Evolutionary conservation across 2,888 invertebrate genomes (phyloP), one percentile per base, ranked within the genome.

Genomic region (Macrosiphum euphorbiae): DNA sequence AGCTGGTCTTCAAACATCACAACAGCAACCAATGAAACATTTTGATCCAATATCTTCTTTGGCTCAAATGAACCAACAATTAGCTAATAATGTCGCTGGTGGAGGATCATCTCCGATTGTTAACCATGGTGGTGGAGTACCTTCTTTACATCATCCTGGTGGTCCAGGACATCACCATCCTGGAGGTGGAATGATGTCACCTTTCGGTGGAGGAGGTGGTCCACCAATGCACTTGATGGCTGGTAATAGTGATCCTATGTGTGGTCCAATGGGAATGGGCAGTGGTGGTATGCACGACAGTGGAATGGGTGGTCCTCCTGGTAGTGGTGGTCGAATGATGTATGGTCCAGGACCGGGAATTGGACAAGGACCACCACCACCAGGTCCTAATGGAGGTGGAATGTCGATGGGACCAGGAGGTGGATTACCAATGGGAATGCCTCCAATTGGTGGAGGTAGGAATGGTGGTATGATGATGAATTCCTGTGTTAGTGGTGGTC

Each of bases 31-130:
- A 1, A 94, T 94, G 94, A 94, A 94, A 95, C 98, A 97, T 95
- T 99, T 99, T 96, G 99, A 99, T 96, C 99, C 99, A 1, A 99
- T 99, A 95, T 98, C 98, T 92, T 99, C 98, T 20, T 96, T 99
- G 95, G 98, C 98, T 94, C 98, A 99, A 96, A 99, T 99, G 99
- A 98, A 98, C 95, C 98, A 99, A 95, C 98, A 98, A 95, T 96
- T 99, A 95, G 98, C 98, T 28, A 98, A 97, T 95, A 97, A 98
- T 95, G 97, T 97, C 92, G 96, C 97, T 35, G 97, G 96, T 95
- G 92, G 94, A 13, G 94, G 90, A 44, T 90, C 94, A 35, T 96
- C 97, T 35, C 96, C 96, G 94, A 96, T 97, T 92, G 97, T 97
- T 7, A 97, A 97, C 95, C 96, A 96, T 85, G 92, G 95, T 96